Percentiles rank a stretch among this genome's conserved stretches.
Evolutionary conservation across 2,797 vertebrate species (phyloP).

Genomic region (Anolis apletophallus): DNA sequence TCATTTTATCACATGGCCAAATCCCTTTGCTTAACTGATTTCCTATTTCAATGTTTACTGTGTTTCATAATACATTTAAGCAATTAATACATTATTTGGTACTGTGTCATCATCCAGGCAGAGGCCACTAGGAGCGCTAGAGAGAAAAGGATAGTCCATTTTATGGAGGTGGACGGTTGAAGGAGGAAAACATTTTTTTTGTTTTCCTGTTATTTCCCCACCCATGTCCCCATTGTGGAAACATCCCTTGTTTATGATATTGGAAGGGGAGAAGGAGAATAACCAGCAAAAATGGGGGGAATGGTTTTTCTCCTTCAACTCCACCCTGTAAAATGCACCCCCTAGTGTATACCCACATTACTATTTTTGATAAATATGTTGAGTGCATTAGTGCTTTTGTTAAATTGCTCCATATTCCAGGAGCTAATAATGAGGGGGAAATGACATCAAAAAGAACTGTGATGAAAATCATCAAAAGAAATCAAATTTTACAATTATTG

Average conservation of each 20-base stretch:
- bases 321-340: too few species aligned
- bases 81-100: background rate
- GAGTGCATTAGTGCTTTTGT: background rate
- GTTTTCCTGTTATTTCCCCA: too few species aligned
- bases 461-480: background rate
- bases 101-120: too few species aligned
- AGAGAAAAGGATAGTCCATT: too few species aligned
- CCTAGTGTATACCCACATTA: background rate
- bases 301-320: too few species aligned
- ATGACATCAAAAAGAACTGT: background rate
- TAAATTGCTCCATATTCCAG: background rate
- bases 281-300: too few species aligned
- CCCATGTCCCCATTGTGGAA: too few species aligned
- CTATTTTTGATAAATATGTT: background rate
- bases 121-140: too few species aligned
- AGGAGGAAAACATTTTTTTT: too few species aligned
- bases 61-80: background rate
- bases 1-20: background rate
- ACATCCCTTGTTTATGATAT: too few species aligned
- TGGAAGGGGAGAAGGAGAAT: too few species aligned
- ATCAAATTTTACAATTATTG: background rate
- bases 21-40: conserved; percentile 11
- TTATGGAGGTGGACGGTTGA: too few species aligned
- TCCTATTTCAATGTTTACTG: conserved; percentile 17
- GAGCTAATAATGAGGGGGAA: background rate